These are phyloP conservation scores for Cheiracanthium punctorium DNA, from an alignment of 2,888 invertebrate genomes.

Conservation along the genomic window DNA sequence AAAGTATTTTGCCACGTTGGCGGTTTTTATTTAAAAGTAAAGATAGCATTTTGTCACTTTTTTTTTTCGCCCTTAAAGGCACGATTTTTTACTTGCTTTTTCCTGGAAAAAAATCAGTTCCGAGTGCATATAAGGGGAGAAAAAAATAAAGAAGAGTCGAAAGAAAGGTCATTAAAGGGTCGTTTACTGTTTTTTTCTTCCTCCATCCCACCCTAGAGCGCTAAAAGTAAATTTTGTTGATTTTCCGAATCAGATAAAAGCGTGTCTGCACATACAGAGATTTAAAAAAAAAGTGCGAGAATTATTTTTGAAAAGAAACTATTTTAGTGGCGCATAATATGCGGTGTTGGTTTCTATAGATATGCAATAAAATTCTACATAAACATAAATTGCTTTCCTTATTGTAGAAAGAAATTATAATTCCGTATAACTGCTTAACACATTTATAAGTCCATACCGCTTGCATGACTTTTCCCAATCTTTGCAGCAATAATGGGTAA, in stretches of 20 bases:
- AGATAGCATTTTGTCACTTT: conserved; percentile 29
- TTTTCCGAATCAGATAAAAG: background rate
- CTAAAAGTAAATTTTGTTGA: conserved; percentile 4
- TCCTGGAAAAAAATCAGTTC: background rate
- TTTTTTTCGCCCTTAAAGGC: conserved; percentile 30
- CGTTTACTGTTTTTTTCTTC: conserved; percentile 52
- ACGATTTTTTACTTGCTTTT: too few relatives aligned
- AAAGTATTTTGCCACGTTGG: conserved; percentile 56
- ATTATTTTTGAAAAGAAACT: too few relatives aligned
- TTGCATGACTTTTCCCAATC: too few relatives aligned
- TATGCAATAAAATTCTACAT: too few relatives aligned
- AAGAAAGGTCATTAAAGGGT: conserved; percentile 65
- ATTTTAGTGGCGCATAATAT: too few relatives aligned
- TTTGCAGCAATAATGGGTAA: too few relatives aligned
- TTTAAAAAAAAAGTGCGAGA: background rate
- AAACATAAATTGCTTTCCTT: too few relatives aligned
- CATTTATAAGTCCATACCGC: too few relatives aligned
- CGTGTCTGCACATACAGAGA: background rate
- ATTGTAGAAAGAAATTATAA: too few relatives aligned
- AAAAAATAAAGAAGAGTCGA: conserved; percentile 24
- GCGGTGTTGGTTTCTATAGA: too few relatives aligned
- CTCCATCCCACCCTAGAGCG: background rate
- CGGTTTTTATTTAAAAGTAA: conserved; percentile 57
- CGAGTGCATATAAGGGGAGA: background rate
- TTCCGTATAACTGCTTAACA: too few relatives aligned